A percentile compares a stretch with the other conserved stretches of the same genome.
Evolutionary conservation across 1,140 invertebrate species (phyloP).

Genomic region (Solenopsis invicta): DNA sequence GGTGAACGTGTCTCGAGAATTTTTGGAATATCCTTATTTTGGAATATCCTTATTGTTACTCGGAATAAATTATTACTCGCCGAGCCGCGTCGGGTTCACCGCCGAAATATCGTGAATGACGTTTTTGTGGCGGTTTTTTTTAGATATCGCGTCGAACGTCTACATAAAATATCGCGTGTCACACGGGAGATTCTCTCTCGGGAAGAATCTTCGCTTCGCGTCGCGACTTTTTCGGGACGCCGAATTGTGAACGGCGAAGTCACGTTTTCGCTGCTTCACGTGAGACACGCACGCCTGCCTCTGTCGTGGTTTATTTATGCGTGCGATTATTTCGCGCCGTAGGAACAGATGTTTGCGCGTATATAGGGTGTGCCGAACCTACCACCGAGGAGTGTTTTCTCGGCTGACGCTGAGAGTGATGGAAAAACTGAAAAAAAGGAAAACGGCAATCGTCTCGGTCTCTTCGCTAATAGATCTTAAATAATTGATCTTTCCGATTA

Average conservation of each 20-base stretch:
- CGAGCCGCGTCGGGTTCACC: neutral
- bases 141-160: neutral
- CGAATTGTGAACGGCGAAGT: conserved; percentile 34
- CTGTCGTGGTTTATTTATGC: conserved; percentile 56
- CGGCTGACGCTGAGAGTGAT: neutral
- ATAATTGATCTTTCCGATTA: neutral
- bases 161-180: neutral
- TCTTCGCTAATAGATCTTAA: neutral
- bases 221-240: conserved; percentile 25
- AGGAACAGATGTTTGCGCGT: conserved; percentile 54
- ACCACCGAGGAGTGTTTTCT: neutral
- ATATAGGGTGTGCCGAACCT: conserved; percentile 40
- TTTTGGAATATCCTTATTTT: neutral
- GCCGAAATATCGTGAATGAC: neutral
- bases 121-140: neutral
- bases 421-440: neutral
- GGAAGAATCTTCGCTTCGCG: neutral
- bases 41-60: neutral
- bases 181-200: neutral
- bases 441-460: neutral
- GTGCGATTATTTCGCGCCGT: conserved; percentile 45
- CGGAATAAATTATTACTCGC: neutral
- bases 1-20: too few species aligned
- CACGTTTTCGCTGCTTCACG: conserved; percentile 51
- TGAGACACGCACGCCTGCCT: conserved; percentile 46